These are phyloP conservation scores for Chelonoidis abingdonii DNA, from an alignment of 2,113 vertebrate species.

Conservation along the genomic window DNA sequence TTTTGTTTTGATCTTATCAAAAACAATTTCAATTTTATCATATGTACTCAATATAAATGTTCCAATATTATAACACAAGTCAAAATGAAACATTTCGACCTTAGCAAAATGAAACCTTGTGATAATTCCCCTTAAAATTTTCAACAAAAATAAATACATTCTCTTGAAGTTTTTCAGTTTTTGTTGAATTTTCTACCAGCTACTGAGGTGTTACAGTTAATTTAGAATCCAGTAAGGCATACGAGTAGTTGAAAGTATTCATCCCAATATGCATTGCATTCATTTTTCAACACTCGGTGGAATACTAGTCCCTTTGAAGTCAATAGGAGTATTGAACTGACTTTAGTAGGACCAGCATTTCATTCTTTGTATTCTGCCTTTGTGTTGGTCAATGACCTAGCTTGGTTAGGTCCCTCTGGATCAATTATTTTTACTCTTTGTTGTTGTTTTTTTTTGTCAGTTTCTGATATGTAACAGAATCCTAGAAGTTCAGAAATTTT, in stretches of 20 bases:
- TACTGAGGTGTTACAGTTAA: background rate
- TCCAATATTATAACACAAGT: background rate
- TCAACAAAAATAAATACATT: background rate
- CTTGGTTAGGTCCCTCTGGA: background rate
- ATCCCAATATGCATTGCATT: background rate
- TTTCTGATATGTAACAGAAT: background rate
- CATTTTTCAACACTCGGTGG: background rate
- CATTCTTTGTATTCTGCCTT: accelerated
- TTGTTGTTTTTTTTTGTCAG: background rate
- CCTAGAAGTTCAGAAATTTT: background rate
- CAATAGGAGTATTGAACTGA: background rate
- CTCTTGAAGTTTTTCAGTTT: background rate
- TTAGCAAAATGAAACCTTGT: background rate
- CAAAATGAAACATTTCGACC: background rate
- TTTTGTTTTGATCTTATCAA: background rate
- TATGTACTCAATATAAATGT: background rate
- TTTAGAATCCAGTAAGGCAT: background rate
- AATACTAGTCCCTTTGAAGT: background rate
- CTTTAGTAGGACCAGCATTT: background rate
- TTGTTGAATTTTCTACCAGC: background rate
- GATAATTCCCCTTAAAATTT: background rate
- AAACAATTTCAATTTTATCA: background rate
- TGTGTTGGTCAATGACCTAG: background rate
- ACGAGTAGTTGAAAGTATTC: background rate
- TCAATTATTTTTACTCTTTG: background rate